Conservation (phyloP, 2,888 invertebrate species). For the Mimachlamys varia region DNA sequence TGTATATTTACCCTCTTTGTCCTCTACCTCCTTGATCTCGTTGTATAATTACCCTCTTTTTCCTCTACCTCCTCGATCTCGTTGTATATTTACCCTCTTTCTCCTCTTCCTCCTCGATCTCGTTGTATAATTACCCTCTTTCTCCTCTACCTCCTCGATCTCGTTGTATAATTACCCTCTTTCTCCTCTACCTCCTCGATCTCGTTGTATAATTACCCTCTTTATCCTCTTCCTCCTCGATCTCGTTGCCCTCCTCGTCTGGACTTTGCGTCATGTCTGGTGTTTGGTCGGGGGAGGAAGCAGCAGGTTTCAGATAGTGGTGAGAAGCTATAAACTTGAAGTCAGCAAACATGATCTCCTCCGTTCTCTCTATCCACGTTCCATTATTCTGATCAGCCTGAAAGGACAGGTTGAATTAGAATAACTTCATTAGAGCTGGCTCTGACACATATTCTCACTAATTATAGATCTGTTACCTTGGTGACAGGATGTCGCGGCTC, state of each 20-base stretch:
- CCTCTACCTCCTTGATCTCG: too few relatives aligned
- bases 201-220: constrained; percentile 42
- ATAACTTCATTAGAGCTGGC: too few relatives aligned
- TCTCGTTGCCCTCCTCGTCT: constrained; percentile 59
- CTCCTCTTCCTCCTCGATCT: too few relatives aligned
- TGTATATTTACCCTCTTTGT: too few relatives aligned
- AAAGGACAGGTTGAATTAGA: constrained; percentile 14
- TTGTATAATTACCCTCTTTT: too few relatives aligned
- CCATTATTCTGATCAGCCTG: constrained; percentile 77
- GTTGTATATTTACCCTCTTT: too few relatives aligned
- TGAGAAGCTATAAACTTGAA: constrained; percentile 76
- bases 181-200: too few relatives aligned
- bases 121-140: too few relatives aligned
- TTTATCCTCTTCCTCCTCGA: constrained; percentile 61
- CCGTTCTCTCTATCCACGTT: constrained; percentile 79
- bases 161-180: too few relatives aligned
- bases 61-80: too few relatives aligned
- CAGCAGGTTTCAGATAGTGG: constrained; percentile 64
- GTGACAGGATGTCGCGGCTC: constrained; percentile 69
- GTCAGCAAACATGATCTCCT: constrained; percentile 79
- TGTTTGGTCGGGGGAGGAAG: constrained; percentile 29
- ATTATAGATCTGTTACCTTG: constrained; percentile 74
- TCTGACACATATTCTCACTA: too few relatives aligned
- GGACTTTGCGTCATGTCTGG: constrained; percentile 44
- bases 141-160: too few relatives aligned